These are phyloP conservation scores for Brachynemurus nebulosus DNA, from an alignment of 2,888 invertebrate genomes.

Conservation along the genomic window DNA sequence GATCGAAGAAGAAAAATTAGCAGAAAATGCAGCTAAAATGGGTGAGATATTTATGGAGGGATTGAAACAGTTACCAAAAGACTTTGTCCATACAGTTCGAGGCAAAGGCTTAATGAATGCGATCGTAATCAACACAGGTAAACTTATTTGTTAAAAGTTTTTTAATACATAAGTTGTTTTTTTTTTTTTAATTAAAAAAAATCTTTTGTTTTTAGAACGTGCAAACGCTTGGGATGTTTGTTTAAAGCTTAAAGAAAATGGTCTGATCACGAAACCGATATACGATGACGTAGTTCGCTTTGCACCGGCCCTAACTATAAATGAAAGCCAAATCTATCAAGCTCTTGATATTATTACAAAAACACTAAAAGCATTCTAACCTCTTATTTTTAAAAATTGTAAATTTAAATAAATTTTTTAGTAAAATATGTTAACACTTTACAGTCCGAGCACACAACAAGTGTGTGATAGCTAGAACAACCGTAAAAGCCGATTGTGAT, in stretches of 20 bases:
- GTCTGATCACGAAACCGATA: constrained; percentile 90
- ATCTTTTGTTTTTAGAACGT: constrained; percentile 47
- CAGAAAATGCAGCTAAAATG: constrained; percentile 55
- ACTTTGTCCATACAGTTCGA: constrained; percentile 48
- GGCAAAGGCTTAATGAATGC: constrained; percentile 70
- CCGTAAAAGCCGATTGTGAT: too few relatives aligned
- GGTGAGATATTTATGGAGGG: constrained; percentile 51
- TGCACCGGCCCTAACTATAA: constrained; percentile 87
- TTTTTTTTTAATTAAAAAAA: neutral
- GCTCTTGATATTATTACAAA: constrained; percentile 64
- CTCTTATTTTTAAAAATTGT: too few relatives aligned
- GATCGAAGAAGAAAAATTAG: constrained; percentile 58
- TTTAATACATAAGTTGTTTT: too few relatives aligned
- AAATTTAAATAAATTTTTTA: too few relatives aligned
- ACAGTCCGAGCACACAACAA: too few relatives aligned
- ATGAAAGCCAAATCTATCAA: constrained; percentile 59
- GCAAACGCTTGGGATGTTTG: constrained; percentile 81
- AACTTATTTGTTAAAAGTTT: too few relatives aligned
- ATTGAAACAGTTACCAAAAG: constrained; percentile 44
- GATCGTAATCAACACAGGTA: constrained; percentile 55
- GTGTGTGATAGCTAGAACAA: too few relatives aligned
- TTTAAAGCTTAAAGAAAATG: constrained; percentile 69
- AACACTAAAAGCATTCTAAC: constrained; percentile 36
- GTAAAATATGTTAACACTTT: too few relatives aligned
- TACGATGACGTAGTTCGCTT: constrained; percentile 91